Base-by-base conservation (phyloP, 2,888 invertebrate species). In the Periphyllus acericola region DNA sequence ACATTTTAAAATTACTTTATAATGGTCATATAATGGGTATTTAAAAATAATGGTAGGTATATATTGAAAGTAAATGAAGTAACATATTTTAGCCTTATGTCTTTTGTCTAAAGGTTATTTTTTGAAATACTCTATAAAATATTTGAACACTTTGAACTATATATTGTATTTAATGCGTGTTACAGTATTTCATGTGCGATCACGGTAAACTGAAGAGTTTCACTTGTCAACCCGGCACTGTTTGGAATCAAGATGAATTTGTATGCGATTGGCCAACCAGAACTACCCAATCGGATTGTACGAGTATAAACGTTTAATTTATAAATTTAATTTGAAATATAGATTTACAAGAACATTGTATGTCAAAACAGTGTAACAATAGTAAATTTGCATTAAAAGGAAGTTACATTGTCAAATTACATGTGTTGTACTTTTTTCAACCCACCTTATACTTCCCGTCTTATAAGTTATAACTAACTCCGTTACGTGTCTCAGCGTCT, bases 111-210 rank as follows among this genome's bases (percentile, higher is more conserved):
- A 9, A 9, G 6, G 46, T 46, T 46, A 46, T 46, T 46, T 46
- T 46, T 46, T 11, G 11, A 14, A 14, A 46, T 46, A 46, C 3
- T 14, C 14, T 1, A 46, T 14, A 11, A 2, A 46, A 46, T 46
- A 11, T 46, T 14, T 46, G 14, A 11, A 46, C 6, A 6, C 6
- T 60, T 25, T 25, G 25, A 3, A 25, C 9, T 60, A 25, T 21
- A 34, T 79, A 34, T 8, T n/a, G 29, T 36, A 81, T 29, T 46
- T 46, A 71, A 29, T 88, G 68, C 34, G 52, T 46, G 46, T 68
- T 92, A 78, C 92, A 97, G 96, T 97, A 96, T 91, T 97, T 96
- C 92, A 95, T 96, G 89, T 97, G 97, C 91, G 95, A 95, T 36
- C 95, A 96, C 91, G 96, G 96, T 9, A 94, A 94, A 91, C 94